Evolutionary conservation across 2,797 vertebrate species (phyloP).

Genomic region (Enteromius viviparus): DNA sequence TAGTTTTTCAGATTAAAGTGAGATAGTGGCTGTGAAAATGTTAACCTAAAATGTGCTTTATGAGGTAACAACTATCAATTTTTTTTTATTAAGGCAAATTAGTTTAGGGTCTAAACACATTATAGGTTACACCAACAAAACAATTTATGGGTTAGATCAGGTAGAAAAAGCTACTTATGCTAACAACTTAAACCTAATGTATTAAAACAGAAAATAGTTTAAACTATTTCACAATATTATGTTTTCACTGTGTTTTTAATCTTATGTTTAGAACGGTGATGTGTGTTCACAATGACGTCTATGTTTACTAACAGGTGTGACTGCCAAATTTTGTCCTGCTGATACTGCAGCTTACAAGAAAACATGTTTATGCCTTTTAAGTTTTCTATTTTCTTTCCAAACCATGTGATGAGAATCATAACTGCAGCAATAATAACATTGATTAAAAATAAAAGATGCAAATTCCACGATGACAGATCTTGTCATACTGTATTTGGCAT

Average conservation of each 20-base stretch:
- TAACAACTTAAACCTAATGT: too few species aligned
- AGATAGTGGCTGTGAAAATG: background rate
- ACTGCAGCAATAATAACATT: background rate
- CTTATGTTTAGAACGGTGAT: background rate
- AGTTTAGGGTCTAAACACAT: too few species aligned
- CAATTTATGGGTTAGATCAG: background rate
- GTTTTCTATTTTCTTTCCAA: background rate
- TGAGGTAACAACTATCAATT: background rate
- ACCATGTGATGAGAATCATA: background rate
- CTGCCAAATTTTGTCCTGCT: background rate
- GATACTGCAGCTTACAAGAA: too few species aligned
- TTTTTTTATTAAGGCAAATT: background rate
- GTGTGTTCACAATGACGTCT: background rate
- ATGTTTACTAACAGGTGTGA: too few species aligned
- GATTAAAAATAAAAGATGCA: background rate
- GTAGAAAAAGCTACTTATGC: background rate
- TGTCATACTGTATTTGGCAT: background rate
- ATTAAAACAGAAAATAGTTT: background rate
- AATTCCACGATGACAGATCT: background rate
- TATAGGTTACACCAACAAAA: background rate
- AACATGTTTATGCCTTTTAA: too few species aligned
- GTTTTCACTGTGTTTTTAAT: background rate
- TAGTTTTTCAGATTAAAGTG: conserved; percentile 25
- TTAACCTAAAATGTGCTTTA: conserved; percentile 13
- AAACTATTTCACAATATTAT: background rate